phyloP scores from a whole-genome alignment of 2,888 invertebrate genomes.

The Clistopyga incitator region DNA sequence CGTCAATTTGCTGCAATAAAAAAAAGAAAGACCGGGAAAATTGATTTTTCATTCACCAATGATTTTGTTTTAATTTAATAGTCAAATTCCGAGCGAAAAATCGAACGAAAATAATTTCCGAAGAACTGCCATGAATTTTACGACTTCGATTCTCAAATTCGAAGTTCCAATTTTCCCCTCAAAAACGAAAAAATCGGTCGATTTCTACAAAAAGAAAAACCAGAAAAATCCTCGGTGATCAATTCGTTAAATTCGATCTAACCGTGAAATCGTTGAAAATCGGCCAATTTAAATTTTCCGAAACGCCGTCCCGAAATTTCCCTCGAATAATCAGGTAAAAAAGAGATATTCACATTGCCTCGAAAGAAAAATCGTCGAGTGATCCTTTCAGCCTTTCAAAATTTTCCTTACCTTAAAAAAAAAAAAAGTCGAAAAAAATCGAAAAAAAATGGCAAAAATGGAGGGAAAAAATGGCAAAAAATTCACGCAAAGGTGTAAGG shows the following conservation, averaged over 20 bases:
- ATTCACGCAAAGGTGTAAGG: slow-evolving; percentile 81
- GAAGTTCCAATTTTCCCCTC: too few species aligned
- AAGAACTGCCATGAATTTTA: too few species aligned
- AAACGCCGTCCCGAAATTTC: not conserved
- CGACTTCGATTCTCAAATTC: too few species aligned
- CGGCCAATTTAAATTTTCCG: not conserved
- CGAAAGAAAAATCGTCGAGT: not conserved
- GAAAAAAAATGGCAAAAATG: not conserved
- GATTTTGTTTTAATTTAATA: too few species aligned
- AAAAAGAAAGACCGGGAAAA: not conserved
- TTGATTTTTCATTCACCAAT: too few species aligned
- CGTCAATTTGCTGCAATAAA: not conserved
- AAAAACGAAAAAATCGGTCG: too few species aligned
- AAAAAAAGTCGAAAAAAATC: not conserved
- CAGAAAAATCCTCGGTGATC: too few species aligned
- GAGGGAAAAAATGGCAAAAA: too few species aligned
- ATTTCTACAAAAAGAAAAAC: too few species aligned
- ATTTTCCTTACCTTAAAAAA: not conserved
- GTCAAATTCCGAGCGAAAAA: too few species aligned
- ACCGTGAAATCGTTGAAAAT: not conserved
- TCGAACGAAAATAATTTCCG: too few species aligned
- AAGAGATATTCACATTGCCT: slow-evolving; percentile 1
- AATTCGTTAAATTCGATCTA: not conserved
- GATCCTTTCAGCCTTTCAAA: not conserved
- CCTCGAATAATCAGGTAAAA: not conserved